Evolutionary conservation across 2,113 vertebrate species (phyloP).

Genomic region (Cisticola juncidis): DNA sequence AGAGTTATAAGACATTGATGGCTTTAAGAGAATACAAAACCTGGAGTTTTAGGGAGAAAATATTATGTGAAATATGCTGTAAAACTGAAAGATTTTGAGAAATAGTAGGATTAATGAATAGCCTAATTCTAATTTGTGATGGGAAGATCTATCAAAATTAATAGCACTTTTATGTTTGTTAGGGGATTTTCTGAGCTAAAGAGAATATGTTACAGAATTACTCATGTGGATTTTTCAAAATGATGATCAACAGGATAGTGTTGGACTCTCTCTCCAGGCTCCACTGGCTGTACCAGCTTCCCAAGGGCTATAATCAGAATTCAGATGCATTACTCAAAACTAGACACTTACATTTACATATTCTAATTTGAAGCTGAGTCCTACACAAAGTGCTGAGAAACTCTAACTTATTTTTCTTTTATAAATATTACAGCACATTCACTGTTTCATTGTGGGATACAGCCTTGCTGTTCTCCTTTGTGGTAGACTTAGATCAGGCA

Average conservation of each 20-base stretch:
- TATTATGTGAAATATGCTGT: background rate
- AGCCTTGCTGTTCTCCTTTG: background rate
- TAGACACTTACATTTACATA: background rate
- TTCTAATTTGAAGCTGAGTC: background rate
- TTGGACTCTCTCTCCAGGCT: background rate
- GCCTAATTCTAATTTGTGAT: background rate
- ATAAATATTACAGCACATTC: background rate
- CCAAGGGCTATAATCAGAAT: background rate
- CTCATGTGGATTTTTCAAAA: background rate
- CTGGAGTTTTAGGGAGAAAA: background rate
- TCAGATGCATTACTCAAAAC: background rate
- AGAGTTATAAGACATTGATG: background rate
- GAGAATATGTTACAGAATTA: background rate
- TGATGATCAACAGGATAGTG: accelerated
- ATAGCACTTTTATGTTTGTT: background rate
- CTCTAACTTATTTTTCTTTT: background rate
- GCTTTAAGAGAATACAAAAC: background rate
- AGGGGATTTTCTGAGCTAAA: background rate
- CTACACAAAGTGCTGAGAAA: background rate
- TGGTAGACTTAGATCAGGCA: background rate
- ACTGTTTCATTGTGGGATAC: background rate
- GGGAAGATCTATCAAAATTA: background rate
- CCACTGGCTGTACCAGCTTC: background rate
- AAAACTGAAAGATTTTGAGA: background rate
- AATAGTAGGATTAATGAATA: background rate